Evolutionary conservation across 2,113 vertebrate species (phyloP).

Genomic region (Siniperca knerii): DNA sequence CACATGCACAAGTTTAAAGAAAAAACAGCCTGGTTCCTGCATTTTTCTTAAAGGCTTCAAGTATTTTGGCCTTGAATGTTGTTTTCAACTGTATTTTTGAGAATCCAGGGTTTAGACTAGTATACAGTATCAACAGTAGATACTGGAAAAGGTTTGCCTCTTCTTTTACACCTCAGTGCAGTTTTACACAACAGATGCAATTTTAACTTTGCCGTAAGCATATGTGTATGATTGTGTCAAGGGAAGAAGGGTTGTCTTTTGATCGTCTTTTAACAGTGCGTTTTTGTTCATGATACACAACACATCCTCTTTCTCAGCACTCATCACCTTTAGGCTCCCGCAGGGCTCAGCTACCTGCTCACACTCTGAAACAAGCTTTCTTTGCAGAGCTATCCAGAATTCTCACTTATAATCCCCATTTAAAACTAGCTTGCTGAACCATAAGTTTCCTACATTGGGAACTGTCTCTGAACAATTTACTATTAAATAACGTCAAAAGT

Average conservation of each 20-base stretch:
- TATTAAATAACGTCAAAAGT: conserved; percentile 3
- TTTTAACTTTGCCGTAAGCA: conserved; percentile 29
- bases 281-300: conserved; percentile 20
- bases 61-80: neutral
- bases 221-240: neutral
- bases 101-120: neutral
- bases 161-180: neutral
- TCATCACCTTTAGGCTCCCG: conserved; percentile 17
- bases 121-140: neutral
- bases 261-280: conserved; percentile 11
- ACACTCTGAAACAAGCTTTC: neutral
- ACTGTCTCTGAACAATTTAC: conserved; percentile 25
- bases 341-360: conserved; percentile 12
- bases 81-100: neutral
- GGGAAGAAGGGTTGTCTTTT: neutral
- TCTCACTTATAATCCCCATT: neutral
- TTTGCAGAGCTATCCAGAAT: conserved; percentile 6
- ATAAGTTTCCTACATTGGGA: neutral
- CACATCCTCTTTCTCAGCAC: neutral
- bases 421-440: neutral
- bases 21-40: neutral
- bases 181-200: conserved; percentile 23
- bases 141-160: neutral
- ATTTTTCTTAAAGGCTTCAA: neutral
- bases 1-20: neutral